Evolutionary conservation across 2,797 vertebrate genomes (phyloP).

Genomic region (Passerculus sandwichensis): DNA sequence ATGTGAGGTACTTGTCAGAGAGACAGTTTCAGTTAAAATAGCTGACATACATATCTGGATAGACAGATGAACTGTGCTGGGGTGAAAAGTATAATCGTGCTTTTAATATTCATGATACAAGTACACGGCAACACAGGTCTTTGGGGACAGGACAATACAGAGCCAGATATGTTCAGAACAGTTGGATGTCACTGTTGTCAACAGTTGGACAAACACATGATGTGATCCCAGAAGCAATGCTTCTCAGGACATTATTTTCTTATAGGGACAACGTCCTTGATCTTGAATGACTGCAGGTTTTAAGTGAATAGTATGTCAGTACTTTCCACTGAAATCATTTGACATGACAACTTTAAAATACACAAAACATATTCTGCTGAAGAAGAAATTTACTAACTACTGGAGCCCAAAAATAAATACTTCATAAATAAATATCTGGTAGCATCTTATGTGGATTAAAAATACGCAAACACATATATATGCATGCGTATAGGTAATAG

Average conservation of each 20-base stretch:
- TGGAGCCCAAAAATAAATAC: neutral
- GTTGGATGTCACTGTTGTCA: neutral
- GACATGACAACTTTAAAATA: neutral
- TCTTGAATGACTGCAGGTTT: neutral
- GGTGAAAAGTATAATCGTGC: constrained; percentile 17
- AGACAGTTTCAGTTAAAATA: constrained; percentile 29
- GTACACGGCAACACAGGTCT: neutral
- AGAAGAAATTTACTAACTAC: neutral
- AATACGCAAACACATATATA: no score
- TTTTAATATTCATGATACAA: constrained; percentile 52
- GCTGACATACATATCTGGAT: neutral
- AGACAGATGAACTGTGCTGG: constrained; percentile 17
- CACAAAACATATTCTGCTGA: neutral
- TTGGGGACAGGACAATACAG: neutral
- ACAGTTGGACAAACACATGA: neutral
- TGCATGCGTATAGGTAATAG: neutral
- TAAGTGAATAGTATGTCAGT: neutral
- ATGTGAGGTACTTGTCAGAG: neutral
- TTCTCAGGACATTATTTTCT: constrained; percentile 12
- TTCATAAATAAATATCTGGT: neutral
- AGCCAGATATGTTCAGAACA: neutral
- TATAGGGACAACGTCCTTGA: neutral
- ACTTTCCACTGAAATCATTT: neutral
- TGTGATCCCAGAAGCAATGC: neutral
- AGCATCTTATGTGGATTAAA: neutral